A percentile compares a stretch with the other conserved stretches of the same genome.
Conservation (phyloP, 2,888 invertebrate species). For the Epistrophe grossulariae region DNA sequence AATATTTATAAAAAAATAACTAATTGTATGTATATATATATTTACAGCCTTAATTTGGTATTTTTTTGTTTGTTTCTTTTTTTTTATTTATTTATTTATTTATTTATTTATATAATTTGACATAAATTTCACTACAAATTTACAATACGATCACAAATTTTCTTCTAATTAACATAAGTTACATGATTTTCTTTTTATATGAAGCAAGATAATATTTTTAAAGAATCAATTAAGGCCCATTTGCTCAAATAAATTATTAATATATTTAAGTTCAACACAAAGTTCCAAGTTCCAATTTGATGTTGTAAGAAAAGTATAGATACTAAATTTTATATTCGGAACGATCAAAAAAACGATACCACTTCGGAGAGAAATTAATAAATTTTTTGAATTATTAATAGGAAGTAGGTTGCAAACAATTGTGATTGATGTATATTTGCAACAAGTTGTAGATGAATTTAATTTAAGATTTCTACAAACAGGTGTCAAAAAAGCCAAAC, state of each 20-base stretch:
- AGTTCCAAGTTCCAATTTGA: neutral
- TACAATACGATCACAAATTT: slow-evolving; percentile 70
- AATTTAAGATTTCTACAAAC: too few species aligned
- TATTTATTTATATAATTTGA: slow-evolving; percentile 30
- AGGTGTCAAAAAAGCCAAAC: too few species aligned
- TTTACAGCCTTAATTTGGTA: slow-evolving; percentile 60
- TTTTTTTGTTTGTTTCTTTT: slow-evolving; percentile 3
- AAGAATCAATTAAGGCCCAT: neutral
- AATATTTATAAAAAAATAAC: slow-evolving; percentile 58
- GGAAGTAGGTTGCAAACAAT: too few species aligned
- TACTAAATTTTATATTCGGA: neutral
- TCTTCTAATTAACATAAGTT: slow-evolving; percentile 42
- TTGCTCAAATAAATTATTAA: neutral
- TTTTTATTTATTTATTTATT: neutral
- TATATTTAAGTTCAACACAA: neutral
- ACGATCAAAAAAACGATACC: neutral
- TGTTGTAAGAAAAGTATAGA: too few species aligned
- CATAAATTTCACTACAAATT: slow-evolving; percentile 47
- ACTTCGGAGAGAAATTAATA: too few species aligned
- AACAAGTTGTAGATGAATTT: too few species aligned
- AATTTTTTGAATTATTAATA: too few species aligned
- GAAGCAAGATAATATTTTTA: neutral
- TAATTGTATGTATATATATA: slow-evolving; percentile 31
- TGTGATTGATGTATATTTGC: too few species aligned
- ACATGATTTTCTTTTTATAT: neutral